A percentile compares a stretch with the other conserved stretches of the same genome.
Conservation (phyloP, 2,797 vertebrate genomes). For the Pseudomugil tenellus region DNA sequence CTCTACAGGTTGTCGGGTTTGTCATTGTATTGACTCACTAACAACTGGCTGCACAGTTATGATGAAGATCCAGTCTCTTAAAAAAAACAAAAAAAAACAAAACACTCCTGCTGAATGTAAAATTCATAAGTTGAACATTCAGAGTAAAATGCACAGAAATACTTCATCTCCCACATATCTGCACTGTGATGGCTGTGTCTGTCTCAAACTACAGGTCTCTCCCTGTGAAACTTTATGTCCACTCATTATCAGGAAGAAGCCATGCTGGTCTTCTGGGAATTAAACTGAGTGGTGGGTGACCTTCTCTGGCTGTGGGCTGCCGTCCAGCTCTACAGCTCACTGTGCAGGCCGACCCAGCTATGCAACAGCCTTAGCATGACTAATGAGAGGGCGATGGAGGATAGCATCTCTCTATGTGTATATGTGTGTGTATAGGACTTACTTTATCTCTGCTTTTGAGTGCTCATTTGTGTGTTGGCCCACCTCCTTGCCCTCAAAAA, state of each 20-base stretch:
- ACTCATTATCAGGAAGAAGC: conserved; percentile 52
- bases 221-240: conserved; percentile 33
- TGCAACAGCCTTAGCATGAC: conserved; percentile 71
- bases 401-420: conserved; percentile 51
- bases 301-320: conserved; percentile 71
- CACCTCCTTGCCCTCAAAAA: conserved; percentile 43
- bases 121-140: neutral
- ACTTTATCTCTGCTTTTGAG: conserved; percentile 50
- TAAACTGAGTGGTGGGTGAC: conserved; percentile 72
- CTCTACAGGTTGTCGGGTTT: conserved; percentile 5
- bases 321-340: conserved; percentile 68
- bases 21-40: neutral
- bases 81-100: neutral
- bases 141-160: neutral
- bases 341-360: conserved; percentile 53
- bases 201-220: conserved; percentile 24
- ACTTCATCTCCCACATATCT: neutral
- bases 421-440: conserved; percentile 35
- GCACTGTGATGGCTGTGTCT: neutral
- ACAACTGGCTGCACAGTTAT: neutral
- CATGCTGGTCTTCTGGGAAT: conserved; percentile 51
- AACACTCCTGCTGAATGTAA: too few relatives aligned
- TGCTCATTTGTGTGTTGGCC: conserved; percentile 27
- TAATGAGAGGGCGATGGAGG: conserved; percentile 69
- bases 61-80: neutral